Evolutionary conservation across 2,797 vertebrate genomes (phyloP), one percentile per base, ranked within the genome.

Genomic region (Ceyx erithaca): DNA sequence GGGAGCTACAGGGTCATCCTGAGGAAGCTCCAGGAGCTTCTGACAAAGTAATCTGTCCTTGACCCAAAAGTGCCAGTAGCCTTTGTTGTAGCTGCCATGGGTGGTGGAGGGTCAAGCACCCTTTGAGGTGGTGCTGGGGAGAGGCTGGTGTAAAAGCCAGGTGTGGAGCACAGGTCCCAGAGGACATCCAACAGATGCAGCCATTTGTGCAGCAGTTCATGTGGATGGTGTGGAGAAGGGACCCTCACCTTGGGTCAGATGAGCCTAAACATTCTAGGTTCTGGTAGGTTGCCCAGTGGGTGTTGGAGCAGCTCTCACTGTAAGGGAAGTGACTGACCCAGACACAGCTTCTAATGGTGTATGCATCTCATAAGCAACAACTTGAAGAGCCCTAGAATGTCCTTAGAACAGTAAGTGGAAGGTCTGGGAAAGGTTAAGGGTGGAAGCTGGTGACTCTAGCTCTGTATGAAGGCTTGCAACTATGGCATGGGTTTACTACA

Each of bases 191-290:
- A 7, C 4, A 6, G 7, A 16, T 40, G 37, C 6, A 40, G 43
- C 37, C 37, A 40, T 40, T 14, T 40, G 37, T 45, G 19, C 43
- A 63, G 40, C 40, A 26, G 35, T 35, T 62, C 18, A 45, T 4
- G 3, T 3, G 4, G 25, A 51, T 25, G 12, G 7, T 5, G 4
- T 18, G 9, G 25, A 52, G 57, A 35, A 41, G 12, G 23, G n/a
- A 49, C 12, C 16, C n/a, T 80, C 7, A 19, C 22, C 30, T 35
- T 25, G 19, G 25, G 13, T 37, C 35, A 77, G 35, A 37, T 12
- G n/a, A 67, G 26, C 26, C 31, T 37, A 18, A 49, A n/a, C 0
- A 0, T 70, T 76, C 37, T 76, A 8, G 1, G 30, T n/a, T 31
- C 17, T 9, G 45, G 26, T 12, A 26, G 33, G 2, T 16, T 59